Conservation (phyloP, 2,888 invertebrate genomes). For the Aelia acuminata region DNA sequence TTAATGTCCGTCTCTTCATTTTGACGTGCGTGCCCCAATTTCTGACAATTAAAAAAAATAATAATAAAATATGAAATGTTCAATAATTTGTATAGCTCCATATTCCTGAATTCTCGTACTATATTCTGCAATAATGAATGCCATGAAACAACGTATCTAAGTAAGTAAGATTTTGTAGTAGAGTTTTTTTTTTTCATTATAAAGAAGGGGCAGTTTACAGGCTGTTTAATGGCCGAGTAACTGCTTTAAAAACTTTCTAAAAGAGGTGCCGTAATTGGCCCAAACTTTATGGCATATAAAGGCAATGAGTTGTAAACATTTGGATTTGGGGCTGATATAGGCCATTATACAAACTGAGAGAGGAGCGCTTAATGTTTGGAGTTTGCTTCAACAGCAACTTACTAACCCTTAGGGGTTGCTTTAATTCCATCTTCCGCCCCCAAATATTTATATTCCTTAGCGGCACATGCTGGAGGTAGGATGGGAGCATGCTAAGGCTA, state of each 20-base stretch:
- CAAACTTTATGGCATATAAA: slow-evolving; percentile 4
- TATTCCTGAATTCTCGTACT: too few species aligned
- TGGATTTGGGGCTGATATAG: not conserved
- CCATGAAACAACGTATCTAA: not conserved
- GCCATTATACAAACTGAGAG: not conserved
- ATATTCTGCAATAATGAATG: too few species aligned
- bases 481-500: not conserved
- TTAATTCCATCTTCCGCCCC: not conserved
- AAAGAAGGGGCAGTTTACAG: not conserved
- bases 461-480: not conserved
- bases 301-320: slow-evolving; percentile 32
- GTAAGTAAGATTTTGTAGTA: not conserved
- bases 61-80: too few species aligned
- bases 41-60: too few species aligned
- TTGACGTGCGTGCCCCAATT: too few species aligned
- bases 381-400: not conserved
- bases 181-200: not conserved
- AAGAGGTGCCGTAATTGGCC: not conserved
- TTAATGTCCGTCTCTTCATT: too few species aligned
- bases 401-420: not conserved
- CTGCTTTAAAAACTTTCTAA: slow-evolving; percentile 4
- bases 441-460: not conserved
- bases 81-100: too few species aligned
- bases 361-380: not conserved
- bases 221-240: not conserved